Base-by-base conservation (phyloP, 2,113 vertebrate species). In the Pitta sordida region DNA sequence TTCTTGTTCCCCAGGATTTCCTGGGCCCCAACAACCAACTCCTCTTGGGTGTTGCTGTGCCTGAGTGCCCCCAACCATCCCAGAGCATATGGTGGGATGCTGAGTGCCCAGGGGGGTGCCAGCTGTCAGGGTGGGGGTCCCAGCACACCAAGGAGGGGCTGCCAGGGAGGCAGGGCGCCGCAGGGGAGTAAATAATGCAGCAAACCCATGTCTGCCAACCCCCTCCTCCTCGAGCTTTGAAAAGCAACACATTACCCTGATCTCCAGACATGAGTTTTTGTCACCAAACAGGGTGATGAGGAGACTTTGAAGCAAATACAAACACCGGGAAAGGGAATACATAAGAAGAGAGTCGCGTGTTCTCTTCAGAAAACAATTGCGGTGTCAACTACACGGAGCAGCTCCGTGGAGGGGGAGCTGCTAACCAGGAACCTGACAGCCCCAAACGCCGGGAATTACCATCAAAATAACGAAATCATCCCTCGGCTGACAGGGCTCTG, bases 301-400 rank as follows among this genome's bases (percentile, higher is more conserved):
- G 91, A 96, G 96, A 87, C 96, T 97, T 96, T 96, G 96, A 97
- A 96, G 96, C 94, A 94, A 90, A 95, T 94, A 91, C 90, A 93
- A 95, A 93, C 94, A 95, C 90, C 23, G 10, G 88, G 88, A 95
- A 89, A 96, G 94, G 95, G 92, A 96, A 96, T 94, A 95, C 94
- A 93, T 95, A 91, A 96, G 96, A 95, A 96, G 93, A 89, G 87
- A 96, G 93, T 91, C 43, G 93, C 39, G 55, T 97, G 95, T 97
- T 96, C 91, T 71, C 90, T 95, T 96, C 96, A 95, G 93, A 95
- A 93, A 96, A 97, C 96, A 95, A 94, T 93, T 91, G 95, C 0
- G 6, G 74, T 96, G 95, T 96, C 96, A 96, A 90, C 80, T 67
- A 6, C 76, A 13, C 0, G 18, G 86, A 94, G 86, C 81, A 86